Conservation (phyloP, 2,113 vertebrate species). For the Catagonus wagneri region DNA sequence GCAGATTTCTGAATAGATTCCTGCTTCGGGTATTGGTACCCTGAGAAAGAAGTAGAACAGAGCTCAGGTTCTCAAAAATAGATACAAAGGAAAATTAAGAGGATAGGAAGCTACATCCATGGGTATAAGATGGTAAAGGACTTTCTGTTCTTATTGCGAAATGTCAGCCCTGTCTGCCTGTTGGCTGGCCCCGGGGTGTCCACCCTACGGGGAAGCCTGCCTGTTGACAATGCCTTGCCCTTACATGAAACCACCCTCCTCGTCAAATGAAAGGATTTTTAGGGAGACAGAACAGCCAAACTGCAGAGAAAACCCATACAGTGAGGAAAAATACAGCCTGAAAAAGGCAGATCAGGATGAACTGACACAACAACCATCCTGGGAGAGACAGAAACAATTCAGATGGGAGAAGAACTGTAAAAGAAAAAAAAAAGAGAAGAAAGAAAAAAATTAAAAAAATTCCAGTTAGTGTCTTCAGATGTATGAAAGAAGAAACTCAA, state of each 20-base stretch:
- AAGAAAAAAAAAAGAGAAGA: background rate
- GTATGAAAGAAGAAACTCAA: background rate
- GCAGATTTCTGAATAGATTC: background rate
- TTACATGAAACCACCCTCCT: background rate
- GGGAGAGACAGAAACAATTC: background rate
- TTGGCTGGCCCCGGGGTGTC: background rate
- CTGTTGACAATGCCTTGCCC: background rate
- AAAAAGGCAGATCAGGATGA: background rate
- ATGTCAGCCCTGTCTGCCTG: background rate
- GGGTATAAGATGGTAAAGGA: background rate
- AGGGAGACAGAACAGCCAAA: background rate
- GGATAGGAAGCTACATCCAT: background rate
- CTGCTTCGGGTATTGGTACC: background rate
- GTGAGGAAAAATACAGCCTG: background rate
- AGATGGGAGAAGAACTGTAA: background rate
- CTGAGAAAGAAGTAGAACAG: background rate
- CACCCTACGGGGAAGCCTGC: background rate
- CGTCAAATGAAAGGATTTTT: conserved; percentile 33
- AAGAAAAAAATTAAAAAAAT: background rate
- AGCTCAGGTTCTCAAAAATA: background rate
- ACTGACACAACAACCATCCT: background rate
- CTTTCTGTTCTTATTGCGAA: background rate
- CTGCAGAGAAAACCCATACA: background rate
- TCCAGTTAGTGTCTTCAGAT: background rate
- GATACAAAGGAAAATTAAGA: background rate